A percentile compares a stretch with the other conserved stretches of the same genome.
Conservation (phyloP, 2,113 vertebrate genomes). For the Himantopus leucocephalus region DNA sequence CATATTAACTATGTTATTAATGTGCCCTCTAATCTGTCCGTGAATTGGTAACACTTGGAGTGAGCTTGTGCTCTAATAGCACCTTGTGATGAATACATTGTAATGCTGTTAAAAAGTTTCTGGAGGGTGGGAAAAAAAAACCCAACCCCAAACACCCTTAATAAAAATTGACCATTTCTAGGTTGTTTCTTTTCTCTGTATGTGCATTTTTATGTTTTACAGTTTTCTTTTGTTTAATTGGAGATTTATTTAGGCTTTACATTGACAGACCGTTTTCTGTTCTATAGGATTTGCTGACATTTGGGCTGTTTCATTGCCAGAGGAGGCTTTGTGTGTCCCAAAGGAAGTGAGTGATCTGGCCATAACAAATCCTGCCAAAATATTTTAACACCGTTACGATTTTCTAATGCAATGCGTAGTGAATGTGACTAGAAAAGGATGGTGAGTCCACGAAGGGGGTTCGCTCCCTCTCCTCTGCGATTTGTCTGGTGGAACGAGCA, state of each 20-base stretch:
- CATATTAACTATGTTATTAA: constrained; percentile 87
- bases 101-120: constrained; percentile 52
- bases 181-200: not conserved
- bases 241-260: constrained; percentile 23
- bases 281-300: constrained; percentile 29
- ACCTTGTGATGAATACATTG: constrained; percentile 64
- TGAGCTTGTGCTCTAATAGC: constrained; percentile 65
- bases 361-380: constrained; percentile 68
- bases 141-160: not conserved
- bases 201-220: not conserved
- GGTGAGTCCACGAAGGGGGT: constrained; percentile 46
- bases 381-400: constrained; percentile 67
- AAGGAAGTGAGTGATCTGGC: constrained; percentile 70
- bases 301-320: constrained; percentile 36
- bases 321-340: constrained; percentile 65
- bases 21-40: constrained; percentile 81
- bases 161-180: not conserved
- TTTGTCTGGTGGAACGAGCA: not conserved
- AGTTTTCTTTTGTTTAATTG: constrained; percentile 20
- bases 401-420: constrained; percentile 65
- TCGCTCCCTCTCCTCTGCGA: constrained; percentile 32
- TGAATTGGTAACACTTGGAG: constrained; percentile 73
- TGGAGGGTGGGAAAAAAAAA: not conserved
- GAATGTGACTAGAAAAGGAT: constrained; percentile 67
- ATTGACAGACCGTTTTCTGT: constrained; percentile 16